Percentiles rank a stretch among this genome's conserved stretches.
Evolutionary conservation across 2,113 vertebrate species (phyloP).

Genomic region (Zosterops pallidus): DNA sequence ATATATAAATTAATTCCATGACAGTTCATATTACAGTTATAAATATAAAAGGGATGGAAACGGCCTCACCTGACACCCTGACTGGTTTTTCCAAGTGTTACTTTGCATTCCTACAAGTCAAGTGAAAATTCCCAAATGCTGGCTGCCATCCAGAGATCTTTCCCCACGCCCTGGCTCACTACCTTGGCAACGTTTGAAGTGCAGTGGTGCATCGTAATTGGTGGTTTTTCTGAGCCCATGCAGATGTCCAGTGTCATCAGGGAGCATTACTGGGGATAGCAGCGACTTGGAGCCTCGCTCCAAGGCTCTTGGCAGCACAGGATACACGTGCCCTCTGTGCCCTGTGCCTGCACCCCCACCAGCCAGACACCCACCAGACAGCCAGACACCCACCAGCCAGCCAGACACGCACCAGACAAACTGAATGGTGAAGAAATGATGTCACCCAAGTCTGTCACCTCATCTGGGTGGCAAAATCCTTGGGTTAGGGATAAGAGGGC

Average conservation of each 20-base stretch:
- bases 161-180: neutral
- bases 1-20: neutral
- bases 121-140: slow-evolving; percentile 15
- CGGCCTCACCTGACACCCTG: neutral
- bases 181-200: neutral
- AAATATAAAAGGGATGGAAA: slow-evolving; percentile 52
- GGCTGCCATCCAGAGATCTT: neutral
- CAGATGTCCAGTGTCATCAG: neutral
- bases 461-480: neutral
- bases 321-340: fast-evolving
- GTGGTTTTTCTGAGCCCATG: slow-evolving; percentile 35
- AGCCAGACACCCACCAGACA: neutral
- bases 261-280: neutral
- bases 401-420: neutral
- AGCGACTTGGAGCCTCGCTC: neutral
- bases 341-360: fast-evolving
- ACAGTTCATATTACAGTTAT: slow-evolving; percentile 50
- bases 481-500: neutral
- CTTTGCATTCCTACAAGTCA: slow-evolving; percentile 36
- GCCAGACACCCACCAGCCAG: neutral
- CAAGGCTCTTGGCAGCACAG: neutral
- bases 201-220: neutral
- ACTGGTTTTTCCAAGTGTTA: neutral
- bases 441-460: neutral
- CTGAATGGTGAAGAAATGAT: neutral